These are phyloP conservation scores for Phytoseiulus persimilis DNA, from an alignment of 2,888 invertebrate species.

Conservation along the genomic window DNA sequence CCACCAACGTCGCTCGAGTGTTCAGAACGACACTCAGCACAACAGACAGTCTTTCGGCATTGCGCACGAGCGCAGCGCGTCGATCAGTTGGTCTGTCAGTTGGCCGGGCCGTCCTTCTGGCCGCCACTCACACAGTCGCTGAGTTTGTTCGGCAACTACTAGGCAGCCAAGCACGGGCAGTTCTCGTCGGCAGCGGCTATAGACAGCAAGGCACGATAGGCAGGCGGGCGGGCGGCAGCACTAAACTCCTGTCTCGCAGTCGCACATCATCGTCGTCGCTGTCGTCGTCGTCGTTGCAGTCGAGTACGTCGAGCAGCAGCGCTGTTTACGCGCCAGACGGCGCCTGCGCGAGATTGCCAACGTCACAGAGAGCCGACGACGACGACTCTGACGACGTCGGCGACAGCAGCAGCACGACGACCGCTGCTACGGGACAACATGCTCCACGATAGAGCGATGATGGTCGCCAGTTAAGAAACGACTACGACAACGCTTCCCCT, in stretches of 20 bases:
- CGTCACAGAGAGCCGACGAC: neutral
- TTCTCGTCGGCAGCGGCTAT: neutral
- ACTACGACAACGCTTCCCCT: neutral
- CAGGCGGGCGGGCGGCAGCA: neutral
- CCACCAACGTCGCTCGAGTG: neutral
- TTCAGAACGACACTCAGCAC: neutral
- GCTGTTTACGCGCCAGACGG: constrained; percentile 5
- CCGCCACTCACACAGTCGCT: neutral
- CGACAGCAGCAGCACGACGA: neutral
- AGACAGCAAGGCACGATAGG: neutral
- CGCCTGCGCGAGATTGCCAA: neutral
- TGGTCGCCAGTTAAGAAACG: neutral
- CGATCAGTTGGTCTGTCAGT: neutral
- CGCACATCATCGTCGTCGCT: neutral
- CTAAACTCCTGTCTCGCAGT: constrained; percentile 5
- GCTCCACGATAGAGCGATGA: neutral
- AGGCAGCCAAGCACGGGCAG: neutral
- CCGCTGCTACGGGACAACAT: neutral
- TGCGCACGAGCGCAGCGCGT: neutral
- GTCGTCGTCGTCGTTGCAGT: constrained; percentile 5
- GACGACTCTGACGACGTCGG: neutral
- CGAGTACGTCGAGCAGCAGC: constrained; percentile 5
- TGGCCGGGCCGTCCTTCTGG: neutral
- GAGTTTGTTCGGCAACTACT: neutral
- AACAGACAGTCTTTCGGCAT: neutral